These are phyloP conservation scores for Vireo griseus DNA, from an alignment of 2,797 vertebrate genomes.

Conservation along the genomic window DNA sequence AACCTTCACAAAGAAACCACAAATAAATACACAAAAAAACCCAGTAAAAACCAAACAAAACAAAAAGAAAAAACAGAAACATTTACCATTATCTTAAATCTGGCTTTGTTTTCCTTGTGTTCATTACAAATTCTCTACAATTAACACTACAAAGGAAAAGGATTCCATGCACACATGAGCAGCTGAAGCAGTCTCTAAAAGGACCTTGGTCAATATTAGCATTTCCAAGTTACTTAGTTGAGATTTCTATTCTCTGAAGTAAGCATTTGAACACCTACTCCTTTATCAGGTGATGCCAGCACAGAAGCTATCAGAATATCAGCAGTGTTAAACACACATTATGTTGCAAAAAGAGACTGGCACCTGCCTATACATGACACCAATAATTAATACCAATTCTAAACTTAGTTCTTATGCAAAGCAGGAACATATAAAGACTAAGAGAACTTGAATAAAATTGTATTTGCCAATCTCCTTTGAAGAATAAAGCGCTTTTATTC, in stretches of 20 bases:
- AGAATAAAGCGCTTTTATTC: background rate
- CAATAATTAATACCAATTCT: background rate
- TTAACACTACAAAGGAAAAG: background rate
- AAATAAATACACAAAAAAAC: background rate
- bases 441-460: background rate
- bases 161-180: background rate
- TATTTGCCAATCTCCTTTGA: background rate
- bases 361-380: background rate
- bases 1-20: background rate
- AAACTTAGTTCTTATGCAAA: background rate
- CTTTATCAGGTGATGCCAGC: background rate
- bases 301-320: background rate
- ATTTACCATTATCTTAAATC: background rate
- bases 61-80: background rate
- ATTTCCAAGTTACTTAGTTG: background rate
- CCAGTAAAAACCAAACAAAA: background rate
- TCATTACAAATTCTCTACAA: background rate
- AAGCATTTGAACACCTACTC: background rate
- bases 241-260: background rate
- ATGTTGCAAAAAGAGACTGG: background rate
- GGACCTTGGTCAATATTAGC: background rate
- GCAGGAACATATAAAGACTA: background rate
- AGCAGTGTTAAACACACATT: background rate
- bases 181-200: background rate
- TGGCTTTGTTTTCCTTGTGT: background rate